phyloP scores from a whole-genome alignment of 2,113 vertebrate genomes.

The Eclectus roratus region DNA sequence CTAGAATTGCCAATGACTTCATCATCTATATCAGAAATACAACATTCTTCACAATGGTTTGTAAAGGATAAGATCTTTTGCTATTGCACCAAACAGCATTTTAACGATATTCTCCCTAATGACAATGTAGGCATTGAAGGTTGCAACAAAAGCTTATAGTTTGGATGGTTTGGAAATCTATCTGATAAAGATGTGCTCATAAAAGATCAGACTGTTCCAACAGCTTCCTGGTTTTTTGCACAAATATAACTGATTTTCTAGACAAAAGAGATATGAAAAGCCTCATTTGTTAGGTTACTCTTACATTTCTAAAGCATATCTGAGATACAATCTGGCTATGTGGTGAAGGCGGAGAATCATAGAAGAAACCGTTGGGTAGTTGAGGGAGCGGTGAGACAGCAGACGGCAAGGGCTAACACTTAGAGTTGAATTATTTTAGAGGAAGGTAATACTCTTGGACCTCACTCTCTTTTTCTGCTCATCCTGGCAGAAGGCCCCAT shows the following conservation, averaged over 20 bases:
- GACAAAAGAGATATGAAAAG: neutral
- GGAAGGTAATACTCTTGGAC: neutral
- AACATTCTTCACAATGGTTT: neutral
- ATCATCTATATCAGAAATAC: neutral
- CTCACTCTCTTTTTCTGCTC: neutral
- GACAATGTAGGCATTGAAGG: neutral
- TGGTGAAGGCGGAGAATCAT: neutral
- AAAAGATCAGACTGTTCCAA: neutral
- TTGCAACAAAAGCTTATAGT: neutral
- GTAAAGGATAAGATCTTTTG: neutral
- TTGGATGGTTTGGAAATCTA: neutral
- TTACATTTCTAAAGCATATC: neutral
- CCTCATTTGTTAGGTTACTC: neutral
- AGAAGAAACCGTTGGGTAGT: neutral
- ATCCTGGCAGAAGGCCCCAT: neutral
- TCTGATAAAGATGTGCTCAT: neutral
- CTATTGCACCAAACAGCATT: neutral
- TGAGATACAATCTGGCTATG: neutral
- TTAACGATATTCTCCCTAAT: neutral
- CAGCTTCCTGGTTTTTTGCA: neutral
- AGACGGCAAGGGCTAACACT: neutral
- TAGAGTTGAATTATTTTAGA: neutral
- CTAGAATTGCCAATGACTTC: neutral
- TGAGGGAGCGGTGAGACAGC: neutral
- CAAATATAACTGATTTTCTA: neutral